phyloP scores from a whole-genome alignment of 1,140 invertebrate species.

The Ooceraea biroi region DNA sequence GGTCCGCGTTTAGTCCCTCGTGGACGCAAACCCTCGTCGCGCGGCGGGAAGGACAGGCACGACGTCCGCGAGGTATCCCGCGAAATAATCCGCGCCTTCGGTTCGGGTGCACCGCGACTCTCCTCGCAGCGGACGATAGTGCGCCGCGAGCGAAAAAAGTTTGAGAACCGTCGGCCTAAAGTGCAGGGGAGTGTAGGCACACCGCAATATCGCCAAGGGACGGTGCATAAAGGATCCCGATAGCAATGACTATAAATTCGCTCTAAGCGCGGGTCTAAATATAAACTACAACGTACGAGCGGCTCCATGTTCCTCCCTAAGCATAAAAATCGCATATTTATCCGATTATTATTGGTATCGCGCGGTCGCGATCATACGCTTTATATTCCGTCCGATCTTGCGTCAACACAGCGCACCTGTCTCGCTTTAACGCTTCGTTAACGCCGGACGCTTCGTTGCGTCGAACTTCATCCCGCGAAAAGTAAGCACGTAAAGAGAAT shows the following conservation, averaged over 20 bases:
- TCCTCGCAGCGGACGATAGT: conserved; percentile 6
- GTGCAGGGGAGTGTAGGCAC: conserved; percentile 57
- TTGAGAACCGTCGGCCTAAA: conserved; percentile 55
- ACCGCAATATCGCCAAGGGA: conserved; percentile 62
- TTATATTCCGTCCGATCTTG: conserved; percentile 75
- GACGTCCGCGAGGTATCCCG: background rate
- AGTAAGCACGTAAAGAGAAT: conserved; percentile 28
- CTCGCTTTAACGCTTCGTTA: conserved; percentile 85
- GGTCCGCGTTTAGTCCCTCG: background rate
- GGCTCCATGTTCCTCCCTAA: background rate
- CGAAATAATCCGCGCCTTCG: background rate
- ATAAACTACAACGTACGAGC: conserved; percentile 29
- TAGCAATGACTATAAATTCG: conserved; percentile 63
- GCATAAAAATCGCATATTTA: conserved; percentile 43
- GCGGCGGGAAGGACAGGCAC: background rate
- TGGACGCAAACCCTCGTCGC: background rate
- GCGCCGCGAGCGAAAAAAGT: conserved; percentile 46
- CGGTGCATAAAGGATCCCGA: conserved; percentile 61
- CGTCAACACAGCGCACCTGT: conserved; percentile 81
- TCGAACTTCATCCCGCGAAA: conserved; percentile 72
- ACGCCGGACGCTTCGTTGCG: conserved; percentile 80
- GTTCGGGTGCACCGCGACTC: background rate
- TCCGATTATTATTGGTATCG: conserved; percentile 66
- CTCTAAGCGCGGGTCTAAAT: conserved; percentile 60
- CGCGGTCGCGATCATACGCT: conserved; percentile 79